These are phyloP conservation scores for Remorina albescens DNA, from an alignment of 2,797 vertebrate genomes.

Conservation along the genomic window DNA sequence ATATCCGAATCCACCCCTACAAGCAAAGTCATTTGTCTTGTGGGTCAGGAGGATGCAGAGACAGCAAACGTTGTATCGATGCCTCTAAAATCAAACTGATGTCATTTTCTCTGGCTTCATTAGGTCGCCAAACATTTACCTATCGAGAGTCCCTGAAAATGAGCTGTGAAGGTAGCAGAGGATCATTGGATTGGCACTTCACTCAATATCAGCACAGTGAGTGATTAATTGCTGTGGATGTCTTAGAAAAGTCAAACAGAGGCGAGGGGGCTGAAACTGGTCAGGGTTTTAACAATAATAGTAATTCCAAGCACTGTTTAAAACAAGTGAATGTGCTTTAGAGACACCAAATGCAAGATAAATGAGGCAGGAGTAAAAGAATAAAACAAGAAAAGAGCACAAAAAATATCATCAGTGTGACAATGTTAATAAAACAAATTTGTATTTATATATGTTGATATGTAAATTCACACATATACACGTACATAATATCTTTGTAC, in stretches of 20 bases:
- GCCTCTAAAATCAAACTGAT: slow-evolving; percentile 44
- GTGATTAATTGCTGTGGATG: slow-evolving; percentile 71
- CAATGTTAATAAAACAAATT: no score
- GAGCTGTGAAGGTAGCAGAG: slow-evolving; percentile 67
- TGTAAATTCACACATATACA: no score
- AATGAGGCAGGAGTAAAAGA: not conserved
- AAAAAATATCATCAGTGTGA: not conserved
- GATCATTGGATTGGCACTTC: slow-evolving; percentile 75
- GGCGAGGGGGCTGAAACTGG: not conserved
- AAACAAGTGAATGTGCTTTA: not conserved
- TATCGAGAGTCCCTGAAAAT: slow-evolving; percentile 72
- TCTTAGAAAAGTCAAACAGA: slow-evolving; percentile 41
- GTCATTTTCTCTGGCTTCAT: slow-evolving; percentile 46
- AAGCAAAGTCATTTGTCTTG: slow-evolving; percentile 36
- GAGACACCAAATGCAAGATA: no score
- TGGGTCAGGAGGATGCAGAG: slow-evolving; percentile 8
- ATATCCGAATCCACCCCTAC: not conserved
- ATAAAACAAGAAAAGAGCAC: not conserved
- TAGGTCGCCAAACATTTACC: slow-evolving; percentile 47
- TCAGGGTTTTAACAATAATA: not conserved
- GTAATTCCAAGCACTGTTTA: not conserved
- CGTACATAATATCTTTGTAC: no score
- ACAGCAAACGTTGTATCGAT: slow-evolving; percentile 23
- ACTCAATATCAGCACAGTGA: slow-evolving; percentile 70
- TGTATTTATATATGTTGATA: no score